Percentiles rank a stretch among this genome's conserved stretches.
Conservation (phyloP, 2,797 vertebrate genomes). For the Lindbergichthys nudifrons region DNA sequence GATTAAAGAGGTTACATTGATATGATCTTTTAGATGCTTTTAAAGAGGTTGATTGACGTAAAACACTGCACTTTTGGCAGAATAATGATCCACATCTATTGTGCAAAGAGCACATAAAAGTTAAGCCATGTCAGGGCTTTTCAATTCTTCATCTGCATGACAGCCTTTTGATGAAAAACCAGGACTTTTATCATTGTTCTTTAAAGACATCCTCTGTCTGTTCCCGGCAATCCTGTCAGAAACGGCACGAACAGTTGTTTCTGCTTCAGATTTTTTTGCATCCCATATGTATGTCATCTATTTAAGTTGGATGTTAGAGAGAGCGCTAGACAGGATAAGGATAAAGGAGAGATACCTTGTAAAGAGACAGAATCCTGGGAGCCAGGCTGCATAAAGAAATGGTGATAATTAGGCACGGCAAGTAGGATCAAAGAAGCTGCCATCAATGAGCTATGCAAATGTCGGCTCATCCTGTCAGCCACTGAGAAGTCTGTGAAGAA, state of each 20-base stretch:
- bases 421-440: constrained; percentile 77
- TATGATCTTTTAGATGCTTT: constrained; percentile 19
- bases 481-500: constrained; percentile 49
- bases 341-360: constrained; percentile 36
- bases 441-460: constrained; percentile 78
- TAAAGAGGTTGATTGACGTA: constrained; percentile 14
- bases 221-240: constrained; percentile 49
- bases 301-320: constrained; percentile 56
- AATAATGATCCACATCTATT: constrained; percentile 45
- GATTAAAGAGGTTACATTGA: constrained; percentile 17
- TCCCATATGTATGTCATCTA: constrained; percentile 53
- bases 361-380: constrained; percentile 56
- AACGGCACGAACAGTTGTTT: constrained; percentile 28
- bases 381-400: constrained; percentile 58
- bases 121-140: constrained; percentile 34
- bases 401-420: constrained; percentile 74
- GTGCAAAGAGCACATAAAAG: constrained; percentile 49
- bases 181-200: constrained; percentile 47
- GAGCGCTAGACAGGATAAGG: constrained; percentile 39
- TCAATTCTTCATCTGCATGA: constrained; percentile 59
- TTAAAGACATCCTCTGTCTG: constrained; percentile 48
- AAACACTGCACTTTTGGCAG: constrained; percentile 6
- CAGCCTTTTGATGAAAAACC: constrained; percentile 71
- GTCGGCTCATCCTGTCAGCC: constrained; percentile 64
- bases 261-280: constrained; percentile 19